Base-by-base conservation (phyloP, 2,888 invertebrate genomes). In the Megamerina dolium region DNA sequence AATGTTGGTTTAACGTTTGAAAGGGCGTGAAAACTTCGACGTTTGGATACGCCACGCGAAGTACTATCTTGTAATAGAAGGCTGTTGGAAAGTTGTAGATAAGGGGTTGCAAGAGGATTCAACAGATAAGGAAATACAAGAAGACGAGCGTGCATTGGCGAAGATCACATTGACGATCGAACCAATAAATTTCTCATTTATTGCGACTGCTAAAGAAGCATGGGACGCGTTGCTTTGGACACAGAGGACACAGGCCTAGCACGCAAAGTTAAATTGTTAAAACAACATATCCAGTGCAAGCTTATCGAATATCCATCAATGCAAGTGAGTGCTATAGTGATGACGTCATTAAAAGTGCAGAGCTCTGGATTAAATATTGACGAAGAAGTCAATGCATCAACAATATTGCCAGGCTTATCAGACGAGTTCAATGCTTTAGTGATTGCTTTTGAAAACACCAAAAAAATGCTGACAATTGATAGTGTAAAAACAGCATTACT, bases 31-130 rank as follows among this genome's bases (percentile, higher is more conserved):
- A 27, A 54, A 52, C 31, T 48, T 49, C 29, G 50, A 53, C 34
- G 37, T 18, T 38, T 64, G 57, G 66, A 65, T 51, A 62, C 70
- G 63, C 23, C 37, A 48, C 27, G 46, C 46, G 26, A 46, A 51
- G 20, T 54, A 52, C 4, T 51, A 45, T 30, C 41, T 53, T n/a
- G n/a, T n/a, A 23, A 23, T 23, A 6, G 26, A 23, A 23, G 26
- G 10, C 10, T 23, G 6, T 23, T 6, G 10, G 6, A 23, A 9
- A 9, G 6, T 23, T 9, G 26, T 23, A 6, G 26, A 23, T 9
- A 23, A 23, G 10, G 26, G 10, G 26, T 10, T 23, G 6, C 26
- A 9, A 10, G 26, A 10, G 8, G 10, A 23, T 23, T 10, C 26
- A 6, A 9, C 26, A 6, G 26, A 23, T 6, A 10, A 6, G 10